Percentiles rank a stretch among this genome's conserved stretches.
Conservation (phyloP, 2,888 invertebrate genomes). For the Calameuta filiformis region DNA sequence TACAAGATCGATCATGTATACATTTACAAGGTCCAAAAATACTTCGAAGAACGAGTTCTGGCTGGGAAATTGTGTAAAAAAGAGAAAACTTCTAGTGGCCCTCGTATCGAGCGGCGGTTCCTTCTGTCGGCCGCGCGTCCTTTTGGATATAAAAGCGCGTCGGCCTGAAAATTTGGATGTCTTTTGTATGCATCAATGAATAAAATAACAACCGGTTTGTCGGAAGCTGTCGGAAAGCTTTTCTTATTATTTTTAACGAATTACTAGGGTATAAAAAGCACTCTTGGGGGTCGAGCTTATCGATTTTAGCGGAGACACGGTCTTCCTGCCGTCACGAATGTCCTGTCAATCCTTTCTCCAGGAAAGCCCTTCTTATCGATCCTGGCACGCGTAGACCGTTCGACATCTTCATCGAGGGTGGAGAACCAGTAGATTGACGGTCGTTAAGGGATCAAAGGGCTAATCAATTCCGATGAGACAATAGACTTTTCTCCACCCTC, state of each 20-base stretch:
- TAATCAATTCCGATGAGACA: constrained; percentile 40
- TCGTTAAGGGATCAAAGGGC: constrained; percentile 37
- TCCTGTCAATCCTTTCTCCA: neutral
- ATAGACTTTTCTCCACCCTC: constrained; percentile 31
- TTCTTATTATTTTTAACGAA: neutral
- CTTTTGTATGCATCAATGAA: neutral
- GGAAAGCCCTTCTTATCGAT: neutral
- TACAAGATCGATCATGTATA: neutral
- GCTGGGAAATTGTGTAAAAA: neutral
- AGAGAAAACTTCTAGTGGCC: neutral
- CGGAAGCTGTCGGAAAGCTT: neutral
- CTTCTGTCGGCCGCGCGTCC: neutral
- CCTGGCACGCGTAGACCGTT: neutral
- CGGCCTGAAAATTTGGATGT: neutral
- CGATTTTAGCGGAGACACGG: too few species aligned
- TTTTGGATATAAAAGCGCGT: neutral
- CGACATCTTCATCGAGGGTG: neutral
- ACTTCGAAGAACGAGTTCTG: neutral
- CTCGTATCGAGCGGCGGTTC: neutral
- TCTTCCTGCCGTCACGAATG: too few species aligned
- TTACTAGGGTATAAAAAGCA: neutral
- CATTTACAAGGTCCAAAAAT: neutral
- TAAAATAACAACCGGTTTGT: neutral
- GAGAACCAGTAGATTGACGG: neutral
- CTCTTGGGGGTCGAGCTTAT: neutral